Evolutionary conservation across 2,888 invertebrate species (phyloP).

Genomic region (Pseudanteris insignis): DNA sequence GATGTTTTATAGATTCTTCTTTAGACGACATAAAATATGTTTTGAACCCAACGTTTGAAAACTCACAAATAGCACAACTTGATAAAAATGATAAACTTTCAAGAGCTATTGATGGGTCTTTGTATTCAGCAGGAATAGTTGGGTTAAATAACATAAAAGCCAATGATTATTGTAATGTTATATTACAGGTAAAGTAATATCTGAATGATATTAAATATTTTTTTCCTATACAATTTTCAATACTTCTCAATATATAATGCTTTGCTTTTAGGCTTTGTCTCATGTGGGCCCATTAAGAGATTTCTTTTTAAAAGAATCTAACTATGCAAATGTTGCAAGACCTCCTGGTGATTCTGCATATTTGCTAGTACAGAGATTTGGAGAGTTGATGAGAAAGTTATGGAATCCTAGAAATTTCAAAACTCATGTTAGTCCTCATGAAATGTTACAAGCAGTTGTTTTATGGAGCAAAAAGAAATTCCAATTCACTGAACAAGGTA

Average conservation of each 20-base stretch:
- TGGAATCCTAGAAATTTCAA: slow-evolving; percentile 99
- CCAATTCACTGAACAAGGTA: slow-evolving; percentile 97
- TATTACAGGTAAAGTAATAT: slow-evolving; percentile 89
- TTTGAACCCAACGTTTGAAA: slow-evolving; percentile 93
- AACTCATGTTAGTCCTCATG: slow-evolving; percentile 99
- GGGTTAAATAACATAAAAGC: slow-evolving; percentile 99
- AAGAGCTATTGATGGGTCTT: slow-evolving; percentile 93
- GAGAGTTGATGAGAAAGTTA: slow-evolving; percentile 94
- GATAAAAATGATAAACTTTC: slow-evolving; percentile 87
- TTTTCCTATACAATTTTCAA: slow-evolving; percentile 1
- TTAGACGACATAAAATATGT: slow-evolving; percentile 99
- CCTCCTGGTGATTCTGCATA: slow-evolving; percentile 96
- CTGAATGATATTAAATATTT: slow-evolving; percentile 31
- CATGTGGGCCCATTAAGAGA: slow-evolving; percentile 95
- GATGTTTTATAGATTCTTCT: slow-evolving; percentile 79
- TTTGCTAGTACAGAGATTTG: slow-evolving; percentile 90
- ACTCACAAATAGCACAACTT: slow-evolving; percentile 81
- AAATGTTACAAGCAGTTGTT: slow-evolving; percentile 99
- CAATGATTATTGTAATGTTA: slow-evolving; percentile 99
- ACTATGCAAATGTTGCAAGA: slow-evolving; percentile 86
- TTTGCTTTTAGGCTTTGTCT: slow-evolving; percentile 90
- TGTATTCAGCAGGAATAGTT: slow-evolving; percentile 97
- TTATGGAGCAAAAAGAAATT: slow-evolving; percentile 96
- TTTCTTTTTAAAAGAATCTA: slow-evolving; percentile 93
- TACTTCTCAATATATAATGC: no score